These are phyloP conservation scores for Dendrolimus punctatus DNA, from an alignment of 1,140 invertebrate genomes.

Conservation along the genomic window DNA sequence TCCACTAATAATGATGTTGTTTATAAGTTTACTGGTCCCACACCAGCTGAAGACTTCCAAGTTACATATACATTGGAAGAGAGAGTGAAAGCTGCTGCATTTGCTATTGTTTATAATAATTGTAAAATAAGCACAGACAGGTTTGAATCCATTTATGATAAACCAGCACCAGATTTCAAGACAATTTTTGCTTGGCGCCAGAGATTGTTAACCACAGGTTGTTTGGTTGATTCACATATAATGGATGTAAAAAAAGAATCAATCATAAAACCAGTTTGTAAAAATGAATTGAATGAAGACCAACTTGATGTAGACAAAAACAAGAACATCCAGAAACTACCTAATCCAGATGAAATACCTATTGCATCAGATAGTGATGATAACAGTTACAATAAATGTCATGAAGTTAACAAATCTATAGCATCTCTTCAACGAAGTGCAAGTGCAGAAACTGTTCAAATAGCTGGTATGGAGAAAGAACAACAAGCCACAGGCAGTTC, in stretches of 20 bases:
- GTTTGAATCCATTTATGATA: conserved; percentile 61
- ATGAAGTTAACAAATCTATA: conserved; percentile 1
- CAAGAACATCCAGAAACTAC: conserved; percentile 23
- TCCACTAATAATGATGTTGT: conserved; percentile 62
- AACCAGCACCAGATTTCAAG: conserved; percentile 67
- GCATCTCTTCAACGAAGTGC: conserved; percentile 27
- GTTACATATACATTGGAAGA: conserved; percentile 63
- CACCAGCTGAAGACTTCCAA: conserved; percentile 47
- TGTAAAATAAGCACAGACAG: conserved; percentile 56
- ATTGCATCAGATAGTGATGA: conserved; percentile 49
- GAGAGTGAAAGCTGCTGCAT: conserved; percentile 55
- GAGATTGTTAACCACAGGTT: conserved; percentile 56
- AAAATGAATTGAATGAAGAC: conserved; percentile 8
- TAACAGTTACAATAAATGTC: conserved; percentile 13
- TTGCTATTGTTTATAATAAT: conserved; percentile 63
- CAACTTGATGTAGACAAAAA: conserved; percentile 10
- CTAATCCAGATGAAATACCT: conserved; percentile 60
- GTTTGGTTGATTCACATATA: conserved; percentile 57
- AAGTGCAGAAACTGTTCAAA: conserved; percentile 44
- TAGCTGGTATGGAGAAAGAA: conserved; percentile 26
- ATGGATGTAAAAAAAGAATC: conserved; percentile 20
- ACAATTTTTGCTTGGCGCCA: conserved; percentile 67
- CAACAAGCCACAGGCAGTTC: conserved; percentile 23
- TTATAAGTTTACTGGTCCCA: conserved; percentile 52
- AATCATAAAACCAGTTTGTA: conserved; percentile 6